phyloP scores from a whole-genome alignment of 2,797 vertebrate genomes.

The Spatula versicolor region DNA sequence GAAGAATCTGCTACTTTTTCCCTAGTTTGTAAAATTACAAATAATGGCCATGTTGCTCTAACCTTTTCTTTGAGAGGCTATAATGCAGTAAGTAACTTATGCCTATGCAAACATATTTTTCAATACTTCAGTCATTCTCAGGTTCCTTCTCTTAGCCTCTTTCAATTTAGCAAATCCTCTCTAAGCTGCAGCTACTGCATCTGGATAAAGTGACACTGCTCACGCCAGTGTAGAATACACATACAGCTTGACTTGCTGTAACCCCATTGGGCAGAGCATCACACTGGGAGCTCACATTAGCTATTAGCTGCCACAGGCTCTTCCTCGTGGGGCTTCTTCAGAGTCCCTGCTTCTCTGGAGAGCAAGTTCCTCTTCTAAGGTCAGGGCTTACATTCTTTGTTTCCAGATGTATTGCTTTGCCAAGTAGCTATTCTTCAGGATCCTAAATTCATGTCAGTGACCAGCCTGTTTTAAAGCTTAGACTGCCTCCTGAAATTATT shows the following conservation, averaged over 20 bases:
- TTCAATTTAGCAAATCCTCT: background rate
- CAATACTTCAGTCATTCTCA: background rate
- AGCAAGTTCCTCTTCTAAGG: background rate
- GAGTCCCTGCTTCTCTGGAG: background rate
- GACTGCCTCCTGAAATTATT: background rate
- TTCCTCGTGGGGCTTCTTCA: background rate
- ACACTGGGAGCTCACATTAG: background rate
- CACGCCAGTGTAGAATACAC: background rate
- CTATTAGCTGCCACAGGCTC: background rate
- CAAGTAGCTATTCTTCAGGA: background rate
- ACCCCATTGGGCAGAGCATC: background rate
- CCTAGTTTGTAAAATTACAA: background rate
- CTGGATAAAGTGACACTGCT: background rate
- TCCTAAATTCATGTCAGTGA: background rate
- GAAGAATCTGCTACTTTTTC: background rate
- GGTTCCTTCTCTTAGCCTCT: background rate
- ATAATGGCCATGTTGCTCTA: background rate
- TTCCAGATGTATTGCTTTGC: background rate
- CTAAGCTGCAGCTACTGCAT: background rate
- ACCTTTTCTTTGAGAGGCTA: background rate
- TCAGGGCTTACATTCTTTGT: background rate
- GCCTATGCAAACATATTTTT: background rate
- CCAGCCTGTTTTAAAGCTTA: background rate
- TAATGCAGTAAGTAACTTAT: background rate
- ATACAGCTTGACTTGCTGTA: background rate